These are phyloP conservation scores for Plagodis dolabraria DNA, from an alignment of 2,888 invertebrate species.

Conservation along the genomic window DNA sequence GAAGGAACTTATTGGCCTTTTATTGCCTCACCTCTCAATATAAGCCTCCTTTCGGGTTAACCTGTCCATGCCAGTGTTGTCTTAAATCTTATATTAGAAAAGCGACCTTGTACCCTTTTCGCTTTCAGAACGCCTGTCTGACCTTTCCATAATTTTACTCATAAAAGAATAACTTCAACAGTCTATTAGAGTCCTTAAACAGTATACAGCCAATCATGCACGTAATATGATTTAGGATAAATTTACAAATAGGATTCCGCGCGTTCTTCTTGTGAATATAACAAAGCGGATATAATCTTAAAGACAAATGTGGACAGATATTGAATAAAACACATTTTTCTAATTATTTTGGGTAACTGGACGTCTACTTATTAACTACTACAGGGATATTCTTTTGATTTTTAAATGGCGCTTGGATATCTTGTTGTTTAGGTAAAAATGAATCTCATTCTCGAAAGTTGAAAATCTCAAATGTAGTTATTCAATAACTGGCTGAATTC, in stretches of 20 bases:
- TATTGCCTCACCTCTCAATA: conserved; percentile 31
- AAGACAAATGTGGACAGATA: too few species aligned
- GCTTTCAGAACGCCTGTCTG: conserved; percentile 15
- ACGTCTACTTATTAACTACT: too few species aligned
- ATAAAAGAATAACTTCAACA: conserved; percentile 23
- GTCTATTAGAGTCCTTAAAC: conserved; percentile 25
- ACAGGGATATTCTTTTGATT: too few species aligned
- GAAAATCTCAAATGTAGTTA: too few species aligned
- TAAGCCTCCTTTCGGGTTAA: conserved; percentile 19
- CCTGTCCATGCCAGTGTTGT: conserved; percentile 31
- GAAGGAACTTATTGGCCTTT: conserved; percentile 35
- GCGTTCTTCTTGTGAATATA: background rate
- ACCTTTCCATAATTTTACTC: conserved; percentile 31
- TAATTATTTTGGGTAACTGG: too few species aligned
- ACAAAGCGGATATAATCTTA: too few species aligned
- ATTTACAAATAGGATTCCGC: background rate
- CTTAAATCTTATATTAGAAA: conserved; percentile 31
- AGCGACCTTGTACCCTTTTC: conserved; percentile 28
- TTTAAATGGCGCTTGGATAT: too few species aligned
- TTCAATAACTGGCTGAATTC: too few species aligned
- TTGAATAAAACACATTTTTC: too few species aligned
- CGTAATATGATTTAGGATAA: background rate
- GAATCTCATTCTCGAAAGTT: too few species aligned
- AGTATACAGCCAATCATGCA: conserved; percentile 14
- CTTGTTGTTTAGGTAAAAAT: too few species aligned